These are phyloP conservation scores for Hemaris fuciformis DNA, from an alignment of 2,888 invertebrate genomes.

Conservation along the genomic window DNA sequence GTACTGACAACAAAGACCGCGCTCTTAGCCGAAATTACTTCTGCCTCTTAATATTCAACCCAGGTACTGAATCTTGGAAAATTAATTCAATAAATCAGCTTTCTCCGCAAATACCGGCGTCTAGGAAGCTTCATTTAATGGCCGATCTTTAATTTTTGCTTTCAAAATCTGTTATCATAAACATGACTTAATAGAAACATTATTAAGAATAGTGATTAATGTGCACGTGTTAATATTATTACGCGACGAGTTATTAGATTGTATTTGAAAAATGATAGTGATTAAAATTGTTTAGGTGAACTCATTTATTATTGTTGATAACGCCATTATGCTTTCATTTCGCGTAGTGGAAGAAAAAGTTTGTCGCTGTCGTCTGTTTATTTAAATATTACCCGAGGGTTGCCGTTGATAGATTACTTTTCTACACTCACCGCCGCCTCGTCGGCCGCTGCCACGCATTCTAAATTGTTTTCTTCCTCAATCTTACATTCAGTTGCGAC, in stretches of 20 bases:
- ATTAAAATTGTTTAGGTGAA: constrained; percentile 43
- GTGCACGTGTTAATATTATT: constrained; percentile 22
- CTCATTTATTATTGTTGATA: constrained; percentile 38
- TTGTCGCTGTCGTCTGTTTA: constrained; percentile 49
- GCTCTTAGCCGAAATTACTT: constrained; percentile 70
- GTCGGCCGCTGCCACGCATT: constrained; percentile 38
- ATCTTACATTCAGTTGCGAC: constrained; percentile 49
- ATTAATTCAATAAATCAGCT: constrained; percentile 76
- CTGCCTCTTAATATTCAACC: constrained; percentile 68
- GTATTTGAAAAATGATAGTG: constrained; percentile 35
- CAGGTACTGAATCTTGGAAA: constrained; percentile 64
- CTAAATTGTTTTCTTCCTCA: constrained; percentile 53
- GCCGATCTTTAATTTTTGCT: constrained; percentile 52
- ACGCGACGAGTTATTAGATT: constrained; percentile 36
- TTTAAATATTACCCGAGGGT: constrained; percentile 60
- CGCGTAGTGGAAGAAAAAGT: constrained; percentile 33
- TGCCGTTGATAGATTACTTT: constrained; percentile 64
- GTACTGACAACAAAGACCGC: constrained; percentile 62
- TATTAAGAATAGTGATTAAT: constrained; percentile 40
- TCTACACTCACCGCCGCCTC: constrained; percentile 39
- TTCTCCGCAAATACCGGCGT: constrained; percentile 57
- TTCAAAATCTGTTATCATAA: constrained; percentile 47
- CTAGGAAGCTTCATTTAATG: constrained; percentile 55
- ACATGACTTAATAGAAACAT: constrained; percentile 37
- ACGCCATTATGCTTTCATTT: constrained; percentile 43